These are phyloP conservation scores for Sialis fuliginosa DNA, from an alignment of 2,888 invertebrate genomes.

Conservation along the genomic window DNA sequence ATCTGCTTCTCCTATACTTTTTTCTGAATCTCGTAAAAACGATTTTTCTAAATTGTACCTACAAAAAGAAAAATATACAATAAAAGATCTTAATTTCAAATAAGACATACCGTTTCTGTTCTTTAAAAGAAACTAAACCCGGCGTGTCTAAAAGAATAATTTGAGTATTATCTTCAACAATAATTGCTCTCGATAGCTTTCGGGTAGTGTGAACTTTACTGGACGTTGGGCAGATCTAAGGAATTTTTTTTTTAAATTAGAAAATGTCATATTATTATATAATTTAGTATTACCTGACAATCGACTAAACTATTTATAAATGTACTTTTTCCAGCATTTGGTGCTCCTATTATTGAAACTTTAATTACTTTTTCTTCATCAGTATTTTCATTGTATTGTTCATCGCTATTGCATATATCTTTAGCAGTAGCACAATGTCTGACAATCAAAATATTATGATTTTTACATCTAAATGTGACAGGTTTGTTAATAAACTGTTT, in stretches of 20 bases:
- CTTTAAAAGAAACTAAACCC: constrained; percentile 56
- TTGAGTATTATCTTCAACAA: constrained; percentile 60
- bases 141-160: constrained; percentile 88
- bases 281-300: constrained; percentile 39
- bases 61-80: constrained; percentile 7
- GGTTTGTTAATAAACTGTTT: no score
- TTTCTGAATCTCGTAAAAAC: constrained; percentile 40
- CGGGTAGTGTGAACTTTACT: constrained; percentile 85
- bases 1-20: constrained; percentile 51
- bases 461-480: no score
- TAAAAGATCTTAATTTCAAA: not conserved
- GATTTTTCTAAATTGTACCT: constrained; percentile 36
- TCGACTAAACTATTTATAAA: constrained; percentile 73
- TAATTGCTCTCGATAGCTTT: constrained; percentile 50
- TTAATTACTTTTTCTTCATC: constrained; percentile 29
- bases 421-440: no score
- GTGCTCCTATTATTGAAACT: constrained; percentile 79
- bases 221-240: constrained; percentile 77
- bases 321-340: constrained; percentile 94
- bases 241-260: constrained; percentile 10
- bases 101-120: constrained; percentile 42
- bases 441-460: no score
- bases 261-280: not conserved
- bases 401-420: not conserved
- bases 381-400: not conserved